These are phyloP conservation scores for Eulacestoma nigropectus DNA, from an alignment of 2,113 vertebrate genomes.

Conservation along the genomic window DNA sequence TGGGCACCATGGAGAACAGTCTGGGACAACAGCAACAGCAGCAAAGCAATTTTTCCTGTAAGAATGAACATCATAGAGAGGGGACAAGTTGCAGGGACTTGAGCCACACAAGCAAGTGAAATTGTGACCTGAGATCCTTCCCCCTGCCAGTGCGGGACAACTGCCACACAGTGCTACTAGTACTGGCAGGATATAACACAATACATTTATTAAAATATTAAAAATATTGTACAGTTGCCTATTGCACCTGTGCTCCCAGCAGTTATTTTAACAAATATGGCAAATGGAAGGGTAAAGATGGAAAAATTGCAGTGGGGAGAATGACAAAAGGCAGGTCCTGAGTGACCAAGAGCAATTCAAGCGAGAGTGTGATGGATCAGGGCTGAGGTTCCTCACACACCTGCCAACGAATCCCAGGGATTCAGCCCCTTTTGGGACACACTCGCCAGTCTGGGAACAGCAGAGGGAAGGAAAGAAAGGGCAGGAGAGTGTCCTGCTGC, in stretches of 20 bases:
- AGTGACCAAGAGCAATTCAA: neutral
- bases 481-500: neutral
- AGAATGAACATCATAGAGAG: neutral
- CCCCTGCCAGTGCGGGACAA: neutral
- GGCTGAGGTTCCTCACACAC: neutral
- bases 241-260: neutral
- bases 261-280: neutral
- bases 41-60: neutral
- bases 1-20: neutral
- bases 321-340: neutral
- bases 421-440: neutral
- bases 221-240: neutral
- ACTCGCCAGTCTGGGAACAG: fast-evolving
- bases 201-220: neutral
- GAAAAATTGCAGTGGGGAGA: neutral
- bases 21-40: neutral
- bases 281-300: neutral
- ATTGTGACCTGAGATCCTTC: neutral
- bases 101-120: neutral
- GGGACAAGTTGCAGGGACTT: neutral
- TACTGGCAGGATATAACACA: neutral
- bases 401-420: fast-evolving
- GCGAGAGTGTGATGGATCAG: fast-evolving
- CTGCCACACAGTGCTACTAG: neutral
- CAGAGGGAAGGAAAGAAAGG: neutral